These are phyloP conservation scores for Hanleya hanleyi DNA, from an alignment of 2,888 invertebrate species.

Conservation along the genomic window DNA sequence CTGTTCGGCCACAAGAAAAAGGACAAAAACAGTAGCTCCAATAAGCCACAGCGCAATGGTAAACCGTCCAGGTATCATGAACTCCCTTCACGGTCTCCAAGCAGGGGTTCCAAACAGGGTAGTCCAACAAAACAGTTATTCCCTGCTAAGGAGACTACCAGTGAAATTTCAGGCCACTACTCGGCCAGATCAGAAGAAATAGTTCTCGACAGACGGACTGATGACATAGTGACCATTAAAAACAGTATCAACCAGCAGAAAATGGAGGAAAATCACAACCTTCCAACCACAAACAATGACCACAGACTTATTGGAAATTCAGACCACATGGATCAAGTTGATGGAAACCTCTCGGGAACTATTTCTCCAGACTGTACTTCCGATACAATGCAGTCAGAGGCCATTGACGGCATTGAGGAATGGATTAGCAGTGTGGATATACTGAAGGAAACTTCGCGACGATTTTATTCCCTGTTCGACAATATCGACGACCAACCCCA, in stretches of 20 bases:
- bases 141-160: not conserved
- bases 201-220: not conserved
- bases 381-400: not conserved
- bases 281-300: not conserved
- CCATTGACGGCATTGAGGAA: conserved; percentile 31
- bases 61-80: not conserved
- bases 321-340: not conserved
- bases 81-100: not conserved
- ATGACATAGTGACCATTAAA: not conserved
- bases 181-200: too few relatives aligned
- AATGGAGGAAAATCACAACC: not conserved
- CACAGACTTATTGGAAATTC: not conserved
- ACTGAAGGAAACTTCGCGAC: conserved; percentile 42
- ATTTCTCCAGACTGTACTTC: not conserved
- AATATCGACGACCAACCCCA: conserved; percentile 38
- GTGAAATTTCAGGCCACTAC: not conserved
- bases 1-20: conserved; percentile 34
- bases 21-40: conserved; percentile 29
- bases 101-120: not conserved
- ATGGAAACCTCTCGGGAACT: not conserved
- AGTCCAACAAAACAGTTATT: not conserved
- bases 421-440: conserved; percentile 43
- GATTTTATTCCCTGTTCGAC: conserved; percentile 51
- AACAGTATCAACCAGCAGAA: not conserved
- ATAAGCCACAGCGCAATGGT: not conserved